Base-by-base conservation (phyloP, 2,888 invertebrate genomes). In the Phymatocera aterrima region DNA sequence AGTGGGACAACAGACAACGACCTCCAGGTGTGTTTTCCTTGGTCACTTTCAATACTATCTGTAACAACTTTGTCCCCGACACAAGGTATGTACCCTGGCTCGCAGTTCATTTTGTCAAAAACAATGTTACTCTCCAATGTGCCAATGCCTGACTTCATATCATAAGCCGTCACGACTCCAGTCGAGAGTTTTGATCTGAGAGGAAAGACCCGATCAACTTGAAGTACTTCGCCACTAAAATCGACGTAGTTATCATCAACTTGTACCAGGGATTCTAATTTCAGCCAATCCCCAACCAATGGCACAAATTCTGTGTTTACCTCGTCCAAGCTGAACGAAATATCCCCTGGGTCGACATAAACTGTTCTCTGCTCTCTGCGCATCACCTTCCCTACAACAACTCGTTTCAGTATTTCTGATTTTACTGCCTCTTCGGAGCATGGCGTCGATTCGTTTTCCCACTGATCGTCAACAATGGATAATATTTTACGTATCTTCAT, bases 11-110 rank as follows among this genome's bases (percentile, higher is more conserved):
- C 86, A 72, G 91, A 91, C 75, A 95, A 85, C 0, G 94, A 94
- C 82, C 95, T 91, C 94, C 94, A 93, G 65, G 89, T 89, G 78
- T 90, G 92, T 12, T 85, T 83, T 18, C 92, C 92, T 91, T 95
- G 94, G 83, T 94, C 93, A 88, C 95, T 96, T 90, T 96, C 96
- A 83, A 96, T 95, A 1, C 94, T 92, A 87, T 96, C 94, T 4
- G 93, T 92, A 78, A 92, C 87, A 2, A 95, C 95, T 88, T 92
- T 92, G 84, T 95, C 94, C 12, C 94, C 94, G 74, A 93, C 85
- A 54, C 91, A 88, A 0, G 95, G 93, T 46, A 91, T 86, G 80
- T 92, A 91, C 0, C 93, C 93, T 77, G 91, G 88, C 6, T 92
- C 91, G 74, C 95, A 88, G 51, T 92, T 91, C 61, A 92, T 91